Evolutionary conservation across 1,140 invertebrate genomes (phyloP).

Genomic region (Sitophilus oryzae): DNA sequence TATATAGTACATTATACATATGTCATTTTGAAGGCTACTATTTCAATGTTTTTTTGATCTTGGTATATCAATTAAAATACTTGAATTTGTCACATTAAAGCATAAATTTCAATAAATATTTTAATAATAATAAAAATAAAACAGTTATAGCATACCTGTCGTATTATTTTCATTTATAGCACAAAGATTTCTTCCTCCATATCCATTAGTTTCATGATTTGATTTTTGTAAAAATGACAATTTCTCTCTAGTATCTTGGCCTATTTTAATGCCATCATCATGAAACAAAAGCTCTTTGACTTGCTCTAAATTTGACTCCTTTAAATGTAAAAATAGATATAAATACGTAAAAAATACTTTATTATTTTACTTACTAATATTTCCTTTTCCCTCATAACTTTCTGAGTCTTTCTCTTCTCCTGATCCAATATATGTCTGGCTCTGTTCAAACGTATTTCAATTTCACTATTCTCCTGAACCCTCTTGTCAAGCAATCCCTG

Average conservation of each 20-base stretch:
- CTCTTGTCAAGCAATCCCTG: slow-evolving; percentile 31
- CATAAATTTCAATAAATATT: slow-evolving; percentile 3
- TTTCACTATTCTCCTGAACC: slow-evolving; percentile 43
- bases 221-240: slow-evolving; percentile 57
- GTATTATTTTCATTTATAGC: slow-evolving; percentile 41
- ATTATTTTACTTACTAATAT: slow-evolving; percentile 47
- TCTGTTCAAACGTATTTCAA: slow-evolving; percentile 71
- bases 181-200: slow-evolving; percentile 41
- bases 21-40: too few relatives aligned
- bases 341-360: slow-evolving; percentile 1
- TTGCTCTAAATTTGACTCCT: slow-evolving; percentile 69
- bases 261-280: slow-evolving; percentile 58
- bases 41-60: too few relatives aligned
- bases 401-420: slow-evolving; percentile 62
- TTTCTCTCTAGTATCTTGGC: slow-evolving; percentile 75
- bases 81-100: too few relatives aligned
- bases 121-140: not conserved
- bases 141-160: slow-evolving; percentile 30
- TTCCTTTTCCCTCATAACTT: slow-evolving; percentile 58
- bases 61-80: too few relatives aligned
- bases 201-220: slow-evolving; percentile 46
- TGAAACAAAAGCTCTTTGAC: slow-evolving; percentile 67
- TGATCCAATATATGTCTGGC: slow-evolving; percentile 70
- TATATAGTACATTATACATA: not conserved
- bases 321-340: slow-evolving; percentile 23